These are phyloP conservation scores for Tragelaphus strepsiceros DNA, from an alignment of 2,113 vertebrate species.

Conservation along the genomic window DNA sequence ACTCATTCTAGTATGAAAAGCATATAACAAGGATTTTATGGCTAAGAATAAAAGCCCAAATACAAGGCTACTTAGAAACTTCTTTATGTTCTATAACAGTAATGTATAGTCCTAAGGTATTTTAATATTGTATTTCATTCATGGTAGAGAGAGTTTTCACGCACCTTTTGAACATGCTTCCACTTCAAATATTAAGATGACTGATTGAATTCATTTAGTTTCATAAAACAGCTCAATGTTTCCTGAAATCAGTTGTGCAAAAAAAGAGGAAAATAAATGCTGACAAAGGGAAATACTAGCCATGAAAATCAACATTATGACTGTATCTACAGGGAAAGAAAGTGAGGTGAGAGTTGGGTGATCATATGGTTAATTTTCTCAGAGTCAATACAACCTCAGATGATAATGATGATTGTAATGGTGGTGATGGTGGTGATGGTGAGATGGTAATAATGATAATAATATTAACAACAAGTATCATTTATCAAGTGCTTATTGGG, in stretches of 20 bases:
- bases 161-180: conserved; percentile 45
- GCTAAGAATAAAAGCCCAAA: conserved; percentile 50
- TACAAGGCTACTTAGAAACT: conserved; percentile 14
- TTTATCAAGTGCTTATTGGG: background rate
- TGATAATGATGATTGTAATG: background rate
- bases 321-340: background rate
- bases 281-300: conserved; percentile 6
- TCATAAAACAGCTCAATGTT: conserved; percentile 20
- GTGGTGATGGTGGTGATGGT: background rate
- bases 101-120: conserved; percentile 30
- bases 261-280: conserved; percentile 56
- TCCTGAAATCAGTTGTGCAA: conserved; percentile 11
- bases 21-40: conserved; percentile 27
- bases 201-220: conserved; percentile 53
- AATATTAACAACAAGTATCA: background rate
- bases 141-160: conserved; percentile 30
- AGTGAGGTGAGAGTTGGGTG: background rate
- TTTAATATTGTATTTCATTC: conserved; percentile 57
- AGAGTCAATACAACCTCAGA: background rate
- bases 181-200: conserved; percentile 58
- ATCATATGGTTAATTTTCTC: background rate
- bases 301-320: background rate
- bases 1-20: background rate
- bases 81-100: background rate
- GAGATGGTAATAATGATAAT: background rate